phyloP scores from a whole-genome alignment of 1,140 invertebrate genomes.

The Bombus consobrinus region DNA sequence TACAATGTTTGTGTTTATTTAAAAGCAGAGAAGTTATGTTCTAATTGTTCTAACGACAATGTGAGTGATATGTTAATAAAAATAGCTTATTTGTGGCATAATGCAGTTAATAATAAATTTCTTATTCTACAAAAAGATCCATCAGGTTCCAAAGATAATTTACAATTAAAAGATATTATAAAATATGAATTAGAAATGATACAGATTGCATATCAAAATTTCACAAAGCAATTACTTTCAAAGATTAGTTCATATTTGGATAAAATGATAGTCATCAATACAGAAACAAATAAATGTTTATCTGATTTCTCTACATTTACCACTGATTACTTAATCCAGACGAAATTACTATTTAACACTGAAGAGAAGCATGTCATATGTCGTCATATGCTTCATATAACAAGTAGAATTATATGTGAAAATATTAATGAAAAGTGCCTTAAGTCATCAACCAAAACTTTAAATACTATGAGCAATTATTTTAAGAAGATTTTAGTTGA shows the following conservation, averaged over 20 bases:
- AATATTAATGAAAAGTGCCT: slow-evolving; percentile 38
- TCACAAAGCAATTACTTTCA: slow-evolving; percentile 37
- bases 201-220: slow-evolving; percentile 37
- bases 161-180: slow-evolving; percentile 34
- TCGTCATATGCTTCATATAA: slow-evolving; percentile 39
- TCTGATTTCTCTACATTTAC: slow-evolving; percentile 43
- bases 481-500: slow-evolving; percentile 43
- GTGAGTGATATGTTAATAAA: slow-evolving; percentile 44
- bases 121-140: slow-evolving; percentile 8
- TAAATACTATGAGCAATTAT: slow-evolving; percentile 25
- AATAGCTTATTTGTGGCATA: slow-evolving; percentile 53
- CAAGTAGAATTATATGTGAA: slow-evolving; percentile 36
- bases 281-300: slow-evolving; percentile 1
- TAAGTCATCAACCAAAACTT: slow-evolving; percentile 17
- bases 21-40: slow-evolving; percentile 40
- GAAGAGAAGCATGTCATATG: slow-evolving; percentile 30
- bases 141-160: slow-evolving; percentile 15
- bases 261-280: slow-evolving; percentile 3
- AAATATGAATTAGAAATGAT: slow-evolving; percentile 45
- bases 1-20: slow-evolving; percentile 59
- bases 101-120: slow-evolving; percentile 31
- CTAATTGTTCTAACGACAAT: neutral
- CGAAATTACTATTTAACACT: neutral
- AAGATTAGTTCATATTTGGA: slow-evolving; percentile 41
- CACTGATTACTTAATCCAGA: neutral